Conservation (phyloP, 2,797 vertebrate genomes). For the Lagodon rhomboides region DNA sequence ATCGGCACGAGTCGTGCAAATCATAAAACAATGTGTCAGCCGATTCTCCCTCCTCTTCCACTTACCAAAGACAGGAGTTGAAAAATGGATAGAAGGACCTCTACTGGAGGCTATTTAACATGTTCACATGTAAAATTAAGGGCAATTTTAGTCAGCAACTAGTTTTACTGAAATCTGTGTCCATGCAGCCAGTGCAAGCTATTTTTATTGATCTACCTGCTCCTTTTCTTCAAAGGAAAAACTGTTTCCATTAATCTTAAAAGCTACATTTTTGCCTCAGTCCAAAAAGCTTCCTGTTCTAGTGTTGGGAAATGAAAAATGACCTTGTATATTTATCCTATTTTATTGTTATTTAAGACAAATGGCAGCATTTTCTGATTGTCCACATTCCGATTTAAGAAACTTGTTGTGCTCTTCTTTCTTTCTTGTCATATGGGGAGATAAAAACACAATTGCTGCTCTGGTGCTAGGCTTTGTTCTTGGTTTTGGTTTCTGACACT, state of each 20-base stretch:
- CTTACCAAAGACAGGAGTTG: constrained; percentile 29
- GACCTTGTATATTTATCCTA: constrained; percentile 25
- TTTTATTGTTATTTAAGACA: constrained; percentile 36
- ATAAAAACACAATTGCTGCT: constrained; percentile 3
- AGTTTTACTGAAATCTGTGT: neutral
- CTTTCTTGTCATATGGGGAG: neutral
- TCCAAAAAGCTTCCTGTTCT: constrained; percentile 2
- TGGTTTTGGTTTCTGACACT: constrained; percentile 16
- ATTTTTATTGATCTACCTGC: constrained; percentile 12
- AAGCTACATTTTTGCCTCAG: neutral
- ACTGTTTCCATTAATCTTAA: neutral
- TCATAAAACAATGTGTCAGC: no score
- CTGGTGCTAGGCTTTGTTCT: neutral
- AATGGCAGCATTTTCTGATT: constrained; percentile 38
- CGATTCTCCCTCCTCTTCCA: neutral
- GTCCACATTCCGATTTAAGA: constrained; percentile 55
- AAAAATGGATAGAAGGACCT: neutral
- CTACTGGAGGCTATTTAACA: neutral
- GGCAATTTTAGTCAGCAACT: neutral
- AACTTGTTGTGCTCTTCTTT: constrained; percentile 20
- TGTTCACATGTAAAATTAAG: neutral
- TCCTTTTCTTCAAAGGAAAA: constrained; percentile 2
- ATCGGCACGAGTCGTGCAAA: neutral
- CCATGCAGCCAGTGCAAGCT: neutral
- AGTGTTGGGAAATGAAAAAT: constrained; percentile 2